Base-by-base conservation (phyloP, 2,888 invertebrate genomes). In the Caenorhabditis drosophilae region DNA sequence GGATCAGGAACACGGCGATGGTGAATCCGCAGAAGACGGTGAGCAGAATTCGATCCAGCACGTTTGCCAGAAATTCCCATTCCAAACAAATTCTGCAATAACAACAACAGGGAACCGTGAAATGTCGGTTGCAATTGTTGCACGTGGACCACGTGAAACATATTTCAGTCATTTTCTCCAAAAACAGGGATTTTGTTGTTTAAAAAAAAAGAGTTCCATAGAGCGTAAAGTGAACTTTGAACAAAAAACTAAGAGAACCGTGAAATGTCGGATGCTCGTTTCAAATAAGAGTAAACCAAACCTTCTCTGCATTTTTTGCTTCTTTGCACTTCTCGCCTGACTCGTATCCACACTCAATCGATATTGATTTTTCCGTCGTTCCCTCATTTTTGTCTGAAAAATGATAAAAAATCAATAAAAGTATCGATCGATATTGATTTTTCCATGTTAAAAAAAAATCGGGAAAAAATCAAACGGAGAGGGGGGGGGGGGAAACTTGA, bases 1-100 rank as follows among this genome's bases (percentile, higher is more conserved):
- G 50, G 20, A 81, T 47, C 4, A 72, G 26, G 52, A 81, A 81
- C 42, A 81, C 77, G 34, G 69, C 49, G 22, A 76, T 57, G 4
- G 81, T 78, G 36, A 80, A 68, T 6, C 70, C 52, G 41, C 67
- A 69, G 68, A 81, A 81, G 9, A 80, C 31, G n/a, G 73, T 73
- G 12, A 81, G 70, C 1, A 81, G 73, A 11, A 73, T 58, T 9
- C 81, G 71, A 55, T 81, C 81, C 47, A 81, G 67, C 16, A 80
- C 76, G 47, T 77, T 81, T 3, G 81, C 80, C 34, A 82, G 52
- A 57, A 73, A 81, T 52, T 82, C 81, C 81, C 81, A 81, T 62
- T 81, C 81, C 50, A 81, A 46, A 0, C 78, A 76, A 45, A 79
- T 76, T 48, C 80, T 73, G 70, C 22, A 70, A 70, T 40, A 34